Evolutionary conservation across 2,888 invertebrate species (phyloP).

Genomic region (Heliconius hortense): DNA sequence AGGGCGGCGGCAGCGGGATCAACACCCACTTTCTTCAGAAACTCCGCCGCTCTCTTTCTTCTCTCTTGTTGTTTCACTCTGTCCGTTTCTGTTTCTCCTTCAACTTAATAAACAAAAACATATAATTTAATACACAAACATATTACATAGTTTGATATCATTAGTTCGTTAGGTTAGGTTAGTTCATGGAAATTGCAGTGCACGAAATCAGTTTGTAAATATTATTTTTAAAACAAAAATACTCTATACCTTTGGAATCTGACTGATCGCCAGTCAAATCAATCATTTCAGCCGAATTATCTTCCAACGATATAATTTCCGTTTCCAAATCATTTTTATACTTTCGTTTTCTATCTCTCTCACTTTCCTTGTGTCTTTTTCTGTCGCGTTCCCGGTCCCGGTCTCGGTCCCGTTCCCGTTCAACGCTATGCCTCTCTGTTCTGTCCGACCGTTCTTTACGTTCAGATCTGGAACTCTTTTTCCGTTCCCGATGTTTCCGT

Average conservation of each 20-base stretch:
- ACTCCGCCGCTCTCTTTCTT: conserved; percentile 90
- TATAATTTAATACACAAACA: not conserved
- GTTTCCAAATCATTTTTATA: conserved; percentile 58
- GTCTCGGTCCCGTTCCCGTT: conserved; percentile 41
- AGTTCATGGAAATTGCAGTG: too few relatives aligned
- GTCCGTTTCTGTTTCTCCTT: conserved; percentile 58
- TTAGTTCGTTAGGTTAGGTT: not conserved
- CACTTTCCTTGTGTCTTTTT: conserved; percentile 47
- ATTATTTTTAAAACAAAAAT: not conserved
- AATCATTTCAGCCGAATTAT: conserved; percentile 80
- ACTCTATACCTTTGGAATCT: conserved; percentile 70
- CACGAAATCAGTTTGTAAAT: too few relatives aligned
- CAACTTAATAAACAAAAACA: conserved; percentile 45
- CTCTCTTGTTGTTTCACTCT: conserved; percentile 86
- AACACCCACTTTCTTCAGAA: conserved; percentile 83
- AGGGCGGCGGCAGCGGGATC: conserved; percentile 63
- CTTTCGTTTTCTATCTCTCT: conserved; percentile 49
- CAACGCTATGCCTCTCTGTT: conserved; percentile 45
- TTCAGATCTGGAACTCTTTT: conserved; percentile 55
- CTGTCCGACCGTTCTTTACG: conserved; percentile 57
- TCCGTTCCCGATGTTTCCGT: conserved; percentile 58
- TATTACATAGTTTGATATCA: too few relatives aligned
- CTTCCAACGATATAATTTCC: conserved; percentile 73
- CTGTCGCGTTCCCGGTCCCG: conserved; percentile 46
- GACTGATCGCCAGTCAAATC: conserved; percentile 81